Evolutionary conservation across 1,140 invertebrate genomes (phyloP), one percentile per base, ranked within the genome.

Genomic region (Zaprionus capensis): DNA sequence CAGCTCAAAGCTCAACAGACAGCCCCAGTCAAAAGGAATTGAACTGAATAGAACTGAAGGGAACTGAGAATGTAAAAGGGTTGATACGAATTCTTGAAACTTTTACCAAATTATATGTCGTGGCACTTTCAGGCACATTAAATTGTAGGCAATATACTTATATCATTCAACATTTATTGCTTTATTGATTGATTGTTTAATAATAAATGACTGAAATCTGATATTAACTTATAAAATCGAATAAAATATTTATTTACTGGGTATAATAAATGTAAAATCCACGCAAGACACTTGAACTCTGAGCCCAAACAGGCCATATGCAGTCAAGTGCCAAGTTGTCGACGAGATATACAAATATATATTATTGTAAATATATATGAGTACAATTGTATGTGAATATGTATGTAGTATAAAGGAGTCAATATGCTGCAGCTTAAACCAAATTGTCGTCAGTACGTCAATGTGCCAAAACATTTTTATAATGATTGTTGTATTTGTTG

Each of bases 371-470:
- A 26, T 26, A 17, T 17, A 58, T 14, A 6, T 44, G 46, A 15
- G 9, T 34, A 34, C 31, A 31, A 11, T n/a, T 34, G 31, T 46
- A 22, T 34, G 28, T 44, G 46, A 53, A 20, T 34, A 2, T 44
- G 20, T 34, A 44, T 22, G 41, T n/a, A 4, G 12, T 41, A 14
- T 11, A 22, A 31, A 64, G 36, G 4, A 64, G 31, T 24, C 31
- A 53, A 64, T 36, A 53, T 41, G n/a, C 20, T 14, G n/a, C 36
- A 62, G 59, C 31, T 46, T 14, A 20, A 58, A 58, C 26, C 26
- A 31, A 68, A 68, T 58, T 69, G 66, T 69, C 66, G 44, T 51
- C 66, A 59, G 56, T 51, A 20, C n/a, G 56, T 69, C 66, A 58
- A 68, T 58, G 38, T 56, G 38, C 17, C 20, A 69, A 69, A 69